Base-by-base conservation (phyloP, 2,797 vertebrate genomes). In the Varecia variegata region DNA sequence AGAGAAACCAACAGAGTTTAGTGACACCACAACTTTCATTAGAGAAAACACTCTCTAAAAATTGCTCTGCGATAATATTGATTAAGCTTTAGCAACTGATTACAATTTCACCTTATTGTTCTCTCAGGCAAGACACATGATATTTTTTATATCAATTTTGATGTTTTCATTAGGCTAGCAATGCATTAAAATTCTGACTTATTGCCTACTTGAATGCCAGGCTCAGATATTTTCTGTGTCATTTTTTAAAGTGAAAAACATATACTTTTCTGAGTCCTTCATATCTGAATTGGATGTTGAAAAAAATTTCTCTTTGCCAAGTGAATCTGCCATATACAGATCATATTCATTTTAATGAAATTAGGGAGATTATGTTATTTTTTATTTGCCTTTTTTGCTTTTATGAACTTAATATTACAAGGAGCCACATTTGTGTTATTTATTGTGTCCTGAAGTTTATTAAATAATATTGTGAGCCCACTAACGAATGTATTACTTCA, bases 1-100 rank as follows among this genome's bases (percentile, higher is more conserved):
- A 86, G 84, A 92, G 13, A 94, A 93, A 62, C 47, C 52, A 38
- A n/a, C 15, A 86, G 45, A 76, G 27, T 58, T 87, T 60, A 76
- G 52, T 92, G 65, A 88, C 11, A 27, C 90, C 71, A 56, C 56
- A 90, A 70, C 25, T 95, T 94, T n/a, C 87, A 87, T 82, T 88
- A 52, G 85, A 88, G 77, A 92, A 84, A 77, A 35, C 3, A 73
- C 3, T 79, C 74, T 62, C 89, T 88, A 95, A 35, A 82, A 96
- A 71, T 20, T 77, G 0, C 23, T 67, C 14, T 84, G 18, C 50
- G n/a, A 60, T 96, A 89, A 17, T 65, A 60, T 79, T 20, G 62
- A 92, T 52, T 96, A 95, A 94, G 70, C 32, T 95, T 97, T 81
- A 86, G 47, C 25, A 87, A 7, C 2, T 93, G 32, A 30, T 96